Percentiles rank a stretch among this genome's conserved stretches.
Conservation (phyloP, 1,140 invertebrate genomes). For the Caenorhabditis elegans region DNA sequence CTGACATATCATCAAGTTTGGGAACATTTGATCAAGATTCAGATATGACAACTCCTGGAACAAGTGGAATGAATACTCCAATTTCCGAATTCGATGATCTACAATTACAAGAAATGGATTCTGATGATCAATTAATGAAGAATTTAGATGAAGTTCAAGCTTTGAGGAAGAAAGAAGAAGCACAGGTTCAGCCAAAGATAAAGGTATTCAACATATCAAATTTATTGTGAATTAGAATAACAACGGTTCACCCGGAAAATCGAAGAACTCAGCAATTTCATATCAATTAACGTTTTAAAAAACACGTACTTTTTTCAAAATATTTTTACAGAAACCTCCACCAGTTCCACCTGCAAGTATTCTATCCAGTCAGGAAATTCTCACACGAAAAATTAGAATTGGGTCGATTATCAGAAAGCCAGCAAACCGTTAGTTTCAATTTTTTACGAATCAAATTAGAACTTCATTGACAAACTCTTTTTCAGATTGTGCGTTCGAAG, state of each 20-base stretch:
- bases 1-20: background rate
- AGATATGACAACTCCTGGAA: background rate
- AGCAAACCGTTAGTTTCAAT: background rate
- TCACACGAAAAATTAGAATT: background rate
- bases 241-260: too few species aligned
- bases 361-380: background rate
- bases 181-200: too few species aligned
- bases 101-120: conserved; percentile 12
- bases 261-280: too few species aligned
- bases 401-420: conserved; percentile 10
- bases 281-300: too few species aligned
- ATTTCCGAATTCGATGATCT: background rate
- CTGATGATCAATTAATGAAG: background rate
- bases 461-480: too few species aligned
- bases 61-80: background rate
- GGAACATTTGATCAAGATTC: background rate
- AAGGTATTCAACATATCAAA: too few species aligned
- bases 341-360: background rate
- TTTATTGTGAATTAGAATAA: too few species aligned
- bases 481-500: background rate
- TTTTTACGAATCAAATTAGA: too few species aligned
- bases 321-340: background rate
- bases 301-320: too few species aligned
- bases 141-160: background rate
- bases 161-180: background rate